phyloP scores from a whole-genome alignment of 2,113 vertebrate species.

The Hemiprocne comata region DNA sequence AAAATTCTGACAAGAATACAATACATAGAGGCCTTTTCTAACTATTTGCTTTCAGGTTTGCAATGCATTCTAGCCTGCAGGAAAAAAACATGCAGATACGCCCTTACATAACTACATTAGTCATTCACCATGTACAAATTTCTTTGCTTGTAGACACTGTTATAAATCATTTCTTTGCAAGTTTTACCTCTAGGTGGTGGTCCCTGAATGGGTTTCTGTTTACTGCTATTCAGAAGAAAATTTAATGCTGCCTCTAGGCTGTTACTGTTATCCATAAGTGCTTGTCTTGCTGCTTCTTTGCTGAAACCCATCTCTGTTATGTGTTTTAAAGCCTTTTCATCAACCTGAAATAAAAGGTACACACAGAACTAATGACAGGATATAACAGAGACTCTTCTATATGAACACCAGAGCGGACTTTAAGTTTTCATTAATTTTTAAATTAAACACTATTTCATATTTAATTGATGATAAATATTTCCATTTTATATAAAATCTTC shows the following conservation, averaged over 20 bases:
- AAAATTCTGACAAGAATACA: not conserved
- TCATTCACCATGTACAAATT: not conserved
- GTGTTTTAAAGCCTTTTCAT: constrained; percentile 92
- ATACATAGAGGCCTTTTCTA: not conserved
- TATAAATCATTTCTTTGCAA: not conserved
- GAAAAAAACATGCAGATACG: not conserved
- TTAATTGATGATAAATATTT: not conserved
- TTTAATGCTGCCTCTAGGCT: constrained; percentile 94
- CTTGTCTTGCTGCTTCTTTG: constrained; percentile 91
- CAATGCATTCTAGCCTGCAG: not conserved
- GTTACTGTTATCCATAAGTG: constrained; percentile 95
- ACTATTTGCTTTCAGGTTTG: not conserved
- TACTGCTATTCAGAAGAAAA: constrained; percentile 86
- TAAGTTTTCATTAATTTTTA: not conserved
- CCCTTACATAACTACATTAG: not conserved
- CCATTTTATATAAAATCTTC: not conserved
- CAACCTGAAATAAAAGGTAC: constrained; percentile 82
- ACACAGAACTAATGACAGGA: not conserved
- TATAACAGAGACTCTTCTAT: not conserved
- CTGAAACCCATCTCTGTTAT: constrained; percentile 99
- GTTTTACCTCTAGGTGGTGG: constrained; percentile 83
- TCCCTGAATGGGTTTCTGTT: constrained; percentile 78
- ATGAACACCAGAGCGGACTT: not conserved
- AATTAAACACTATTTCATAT: not conserved
- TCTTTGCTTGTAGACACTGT: not conserved